Conservation (phyloP, 2,113 vertebrate genomes). For the Grantiella picta region DNA sequence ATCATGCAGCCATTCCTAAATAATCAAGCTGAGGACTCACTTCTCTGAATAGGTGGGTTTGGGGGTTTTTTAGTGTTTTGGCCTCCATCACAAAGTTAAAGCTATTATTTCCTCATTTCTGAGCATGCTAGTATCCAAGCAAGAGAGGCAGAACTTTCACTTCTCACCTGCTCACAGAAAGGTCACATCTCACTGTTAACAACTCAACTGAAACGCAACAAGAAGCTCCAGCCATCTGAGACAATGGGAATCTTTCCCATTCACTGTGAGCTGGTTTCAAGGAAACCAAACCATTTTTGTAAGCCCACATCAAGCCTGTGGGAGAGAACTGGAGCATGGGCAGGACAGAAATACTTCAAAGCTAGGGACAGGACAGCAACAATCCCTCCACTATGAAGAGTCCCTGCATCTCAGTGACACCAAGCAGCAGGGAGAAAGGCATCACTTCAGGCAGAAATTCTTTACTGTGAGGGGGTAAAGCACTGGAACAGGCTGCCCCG, state of each 20-base stretch:
- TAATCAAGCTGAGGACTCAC: not conserved
- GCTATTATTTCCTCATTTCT: not conserved
- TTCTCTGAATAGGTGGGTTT: not conserved
- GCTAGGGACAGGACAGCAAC: not conserved
- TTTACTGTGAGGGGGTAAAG: not conserved
- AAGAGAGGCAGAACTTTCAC: not conserved
- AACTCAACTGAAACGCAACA: not conserved
- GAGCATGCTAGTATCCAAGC: not conserved
- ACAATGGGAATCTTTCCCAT: not conserved
- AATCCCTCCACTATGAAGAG: rapidly evolving
- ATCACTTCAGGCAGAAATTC: not conserved
- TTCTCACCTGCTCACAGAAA: constrained; percentile 29
- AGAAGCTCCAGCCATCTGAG: not conserved
- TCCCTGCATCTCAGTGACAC: not conserved
- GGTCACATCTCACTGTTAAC: not conserved
- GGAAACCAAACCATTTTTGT: not conserved
- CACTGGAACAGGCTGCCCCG: not conserved
- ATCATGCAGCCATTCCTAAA: not conserved
- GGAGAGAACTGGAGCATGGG: not conserved
- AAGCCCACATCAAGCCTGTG: not conserved
- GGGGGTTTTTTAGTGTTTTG: not conserved
- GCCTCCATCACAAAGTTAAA: not conserved
- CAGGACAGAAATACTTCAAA: not conserved
- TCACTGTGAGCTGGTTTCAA: not conserved
- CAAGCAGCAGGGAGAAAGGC: not conserved